A percentile compares a stretch with the other conserved stretches of the same genome.
Conservation (phyloP, 2,888 invertebrate species). For the Halictus ligatus region DNA sequence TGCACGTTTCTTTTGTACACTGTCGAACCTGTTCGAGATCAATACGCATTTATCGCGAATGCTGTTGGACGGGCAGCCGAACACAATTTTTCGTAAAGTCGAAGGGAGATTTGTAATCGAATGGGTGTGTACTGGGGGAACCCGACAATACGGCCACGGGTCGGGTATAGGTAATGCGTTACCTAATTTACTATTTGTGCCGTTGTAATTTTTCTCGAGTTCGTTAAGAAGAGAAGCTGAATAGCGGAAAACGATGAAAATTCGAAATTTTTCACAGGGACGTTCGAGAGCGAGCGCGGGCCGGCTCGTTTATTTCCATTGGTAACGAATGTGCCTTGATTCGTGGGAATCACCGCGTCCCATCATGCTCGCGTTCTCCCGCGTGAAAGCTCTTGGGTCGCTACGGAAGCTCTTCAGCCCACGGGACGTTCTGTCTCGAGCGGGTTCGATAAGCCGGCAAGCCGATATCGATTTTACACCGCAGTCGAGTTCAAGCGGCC, state of each 20-base stretch:
- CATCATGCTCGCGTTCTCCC: not conserved
- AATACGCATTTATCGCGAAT: not conserved
- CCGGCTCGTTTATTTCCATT: not conserved
- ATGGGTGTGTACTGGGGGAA: too few relatives aligned
- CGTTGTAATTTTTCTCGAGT: too few relatives aligned
- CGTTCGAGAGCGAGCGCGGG: not conserved
- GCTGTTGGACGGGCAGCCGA: too few relatives aligned
- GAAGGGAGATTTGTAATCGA: too few relatives aligned
- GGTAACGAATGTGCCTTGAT: not conserved
- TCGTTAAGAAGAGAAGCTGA: too few relatives aligned
- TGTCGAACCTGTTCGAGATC: not conserved
- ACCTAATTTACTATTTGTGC: too few relatives aligned
- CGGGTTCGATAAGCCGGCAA: conserved; percentile 49
- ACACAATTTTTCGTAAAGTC: too few relatives aligned
- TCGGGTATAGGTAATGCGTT: too few relatives aligned
- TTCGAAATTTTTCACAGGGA: not conserved
- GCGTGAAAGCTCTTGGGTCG: not conserved
- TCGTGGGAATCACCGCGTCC: not conserved
- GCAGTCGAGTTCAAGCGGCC: conserved; percentile 6
- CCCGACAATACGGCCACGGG: too few relatives aligned
- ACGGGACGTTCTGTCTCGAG: conserved; percentile 27
- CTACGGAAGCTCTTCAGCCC: not conserved
- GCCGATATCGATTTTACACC: conserved; percentile 57
- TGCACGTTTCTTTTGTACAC: not conserved
- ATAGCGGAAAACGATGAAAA: too few relatives aligned